Conservation (phyloP, 2,888 invertebrate species). For the Heliconius hortense region DNA sequence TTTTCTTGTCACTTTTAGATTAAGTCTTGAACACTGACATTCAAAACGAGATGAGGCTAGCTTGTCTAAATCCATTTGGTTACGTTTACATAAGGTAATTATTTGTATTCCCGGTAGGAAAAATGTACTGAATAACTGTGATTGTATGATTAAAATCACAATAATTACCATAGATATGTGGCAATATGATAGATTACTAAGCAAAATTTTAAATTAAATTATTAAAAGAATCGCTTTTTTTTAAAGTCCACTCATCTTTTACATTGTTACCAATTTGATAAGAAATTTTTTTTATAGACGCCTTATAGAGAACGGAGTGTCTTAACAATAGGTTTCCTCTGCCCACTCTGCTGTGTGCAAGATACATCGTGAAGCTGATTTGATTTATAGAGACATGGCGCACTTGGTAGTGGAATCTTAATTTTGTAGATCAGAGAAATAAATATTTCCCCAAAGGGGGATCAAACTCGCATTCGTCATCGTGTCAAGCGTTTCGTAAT, state of each 20-base stretch:
- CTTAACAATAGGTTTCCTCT: too few species aligned
- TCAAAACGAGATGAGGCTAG: constrained; percentile 36
- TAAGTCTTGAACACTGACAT: constrained; percentile 63
- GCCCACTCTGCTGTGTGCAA: too few species aligned
- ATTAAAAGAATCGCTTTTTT: neutral
- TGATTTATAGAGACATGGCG: too few species aligned
- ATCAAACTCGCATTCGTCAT: neutral
- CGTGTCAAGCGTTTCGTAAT: neutral
- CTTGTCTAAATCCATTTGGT: neutral
- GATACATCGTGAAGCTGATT: too few species aligned
- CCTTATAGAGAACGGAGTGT: too few species aligned
- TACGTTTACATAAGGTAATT: constrained; percentile 25
- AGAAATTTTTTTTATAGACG: too few species aligned
- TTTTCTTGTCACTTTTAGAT: constrained; percentile 67
- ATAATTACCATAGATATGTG: constrained; percentile 12
- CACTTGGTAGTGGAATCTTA: too few species aligned
- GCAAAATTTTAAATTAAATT: neutral
- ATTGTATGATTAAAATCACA: constrained; percentile 20
- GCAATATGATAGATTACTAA: constrained; percentile 17
- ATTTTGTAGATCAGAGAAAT: neutral
- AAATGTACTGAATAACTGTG: constrained; percentile 19
- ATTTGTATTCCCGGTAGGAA: constrained; percentile 31
- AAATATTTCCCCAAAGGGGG: neutral
- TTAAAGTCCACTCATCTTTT: neutral
- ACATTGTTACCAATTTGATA: neutral